Evolutionary conservation across 2,113 vertebrate genomes (phyloP).

Genomic region (Lipophrys pholis): DNA sequence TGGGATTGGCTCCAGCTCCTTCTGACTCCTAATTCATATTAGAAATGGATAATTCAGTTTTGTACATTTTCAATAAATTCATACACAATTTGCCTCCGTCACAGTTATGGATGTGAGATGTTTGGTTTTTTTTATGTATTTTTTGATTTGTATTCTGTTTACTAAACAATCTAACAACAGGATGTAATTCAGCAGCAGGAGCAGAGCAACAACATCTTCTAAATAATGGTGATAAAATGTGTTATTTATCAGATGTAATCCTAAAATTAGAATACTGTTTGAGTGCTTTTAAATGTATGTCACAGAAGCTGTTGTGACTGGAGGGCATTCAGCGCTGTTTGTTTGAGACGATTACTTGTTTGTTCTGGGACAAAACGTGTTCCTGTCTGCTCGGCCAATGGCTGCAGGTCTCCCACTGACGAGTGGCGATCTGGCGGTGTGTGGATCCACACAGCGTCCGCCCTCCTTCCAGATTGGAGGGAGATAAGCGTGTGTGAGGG

Average conservation of each 20-base stretch:
- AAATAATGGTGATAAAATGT: background rate
- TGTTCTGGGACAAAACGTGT: slow-evolving; percentile 56
- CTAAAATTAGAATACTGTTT: slow-evolving; percentile 1
- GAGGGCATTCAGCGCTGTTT: slow-evolving; percentile 21
- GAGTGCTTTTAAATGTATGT: slow-evolving; percentile 5
- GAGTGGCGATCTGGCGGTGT: slow-evolving; percentile 49
- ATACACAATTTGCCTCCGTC: too few species aligned
- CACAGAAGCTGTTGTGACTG: slow-evolving; percentile 4
- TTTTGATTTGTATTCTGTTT: too few species aligned
- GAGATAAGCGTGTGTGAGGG: slow-evolving; percentile 52
- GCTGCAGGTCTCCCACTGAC: slow-evolving; percentile 61
- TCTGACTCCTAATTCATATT: too few species aligned
- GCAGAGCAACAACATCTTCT: too few species aligned
- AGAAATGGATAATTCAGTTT: too few species aligned
- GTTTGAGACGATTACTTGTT: slow-evolving; percentile 42
- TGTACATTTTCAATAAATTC: too few species aligned
- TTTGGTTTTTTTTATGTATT: too few species aligned
- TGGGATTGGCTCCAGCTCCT: too few species aligned
- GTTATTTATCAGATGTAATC: slow-evolving; percentile 1
- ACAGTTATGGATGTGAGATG: too few species aligned
- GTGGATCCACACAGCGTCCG: slow-evolving; percentile 53
- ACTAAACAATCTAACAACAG: too few species aligned
- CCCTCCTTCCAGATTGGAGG: slow-evolving; percentile 52
- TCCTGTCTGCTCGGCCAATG: slow-evolving; percentile 41
- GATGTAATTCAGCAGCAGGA: too few species aligned